Conservation (phyloP, 2,888 invertebrate genomes). For the Ophion obscuratus region DNA sequence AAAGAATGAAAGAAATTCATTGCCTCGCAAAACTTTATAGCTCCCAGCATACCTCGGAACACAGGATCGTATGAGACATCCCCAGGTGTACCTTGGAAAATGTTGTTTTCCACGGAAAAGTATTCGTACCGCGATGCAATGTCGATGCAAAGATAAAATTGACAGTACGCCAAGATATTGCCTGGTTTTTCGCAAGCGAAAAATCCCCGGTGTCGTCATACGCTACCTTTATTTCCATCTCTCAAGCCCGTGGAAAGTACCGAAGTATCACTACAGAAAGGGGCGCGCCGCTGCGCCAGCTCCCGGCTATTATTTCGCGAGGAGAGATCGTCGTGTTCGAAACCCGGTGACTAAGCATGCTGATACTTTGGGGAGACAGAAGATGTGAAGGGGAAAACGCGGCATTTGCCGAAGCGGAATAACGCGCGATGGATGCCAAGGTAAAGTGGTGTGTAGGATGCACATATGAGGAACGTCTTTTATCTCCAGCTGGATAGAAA, state of each 20-base stretch:
- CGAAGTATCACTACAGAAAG: neutral
- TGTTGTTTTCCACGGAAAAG: neutral
- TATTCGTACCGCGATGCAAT: too few species aligned
- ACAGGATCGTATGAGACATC: neutral
- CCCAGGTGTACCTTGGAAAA: neutral
- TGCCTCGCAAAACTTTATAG: neutral
- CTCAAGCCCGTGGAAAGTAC: neutral
- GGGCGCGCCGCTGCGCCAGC: neutral
- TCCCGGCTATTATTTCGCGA: neutral
- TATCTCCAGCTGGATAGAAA: neutral
- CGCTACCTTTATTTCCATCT: neutral
- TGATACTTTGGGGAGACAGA: too few species aligned
- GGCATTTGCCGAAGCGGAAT: too few species aligned
- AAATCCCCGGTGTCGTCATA: neutral
- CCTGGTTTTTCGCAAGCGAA: neutral
- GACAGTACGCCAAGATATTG: neutral
- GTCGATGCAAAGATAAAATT: neutral
- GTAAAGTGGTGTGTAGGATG: too few species aligned
- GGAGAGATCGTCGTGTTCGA: neutral
- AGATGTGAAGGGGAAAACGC: too few species aligned
- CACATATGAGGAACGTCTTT: too few species aligned
- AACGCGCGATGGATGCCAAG: too few species aligned
- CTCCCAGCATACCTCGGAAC: neutral
- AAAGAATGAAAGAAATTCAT: slow-evolving; percentile 1
- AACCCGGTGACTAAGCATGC: too few species aligned